phyloP scores from a whole-genome alignment of 2,113 vertebrate species.

The Theristicus caerulescens region DNA sequence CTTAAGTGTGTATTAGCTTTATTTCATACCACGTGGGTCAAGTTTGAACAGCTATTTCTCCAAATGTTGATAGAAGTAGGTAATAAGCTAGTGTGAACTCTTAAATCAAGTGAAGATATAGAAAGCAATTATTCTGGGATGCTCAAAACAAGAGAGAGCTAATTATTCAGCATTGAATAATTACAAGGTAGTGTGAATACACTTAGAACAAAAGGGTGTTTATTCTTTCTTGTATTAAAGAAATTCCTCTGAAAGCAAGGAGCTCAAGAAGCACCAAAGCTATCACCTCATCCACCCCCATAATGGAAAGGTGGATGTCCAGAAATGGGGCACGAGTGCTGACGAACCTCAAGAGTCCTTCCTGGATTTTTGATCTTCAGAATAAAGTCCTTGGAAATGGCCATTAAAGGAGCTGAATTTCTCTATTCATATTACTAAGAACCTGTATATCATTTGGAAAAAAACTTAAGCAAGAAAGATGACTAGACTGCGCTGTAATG shows the following conservation, averaged over 20 bases:
- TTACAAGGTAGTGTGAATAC: neutral
- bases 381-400: neutral
- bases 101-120: neutral
- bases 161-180: neutral
- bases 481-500: neutral
- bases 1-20: neutral
- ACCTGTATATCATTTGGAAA: neutral
- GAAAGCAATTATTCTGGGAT: neutral
- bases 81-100: neutral
- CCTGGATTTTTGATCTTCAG: neutral
- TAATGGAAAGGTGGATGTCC: neutral
- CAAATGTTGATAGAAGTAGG: neutral
- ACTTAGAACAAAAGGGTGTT: neutral
- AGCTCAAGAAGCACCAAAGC: neutral
- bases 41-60: neutral
- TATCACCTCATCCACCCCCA: rapidly evolving
- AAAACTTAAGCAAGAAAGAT: neutral
- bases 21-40: neutral
- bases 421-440: neutral
- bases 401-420: neutral
- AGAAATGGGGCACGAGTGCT: neutral
- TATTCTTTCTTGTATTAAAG: neutral
- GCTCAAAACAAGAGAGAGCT: neutral
- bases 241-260: neutral
- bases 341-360: neutral